Base-by-base conservation (phyloP, 2,113 vertebrate genomes). In the Bettongia penicillata region DNA sequence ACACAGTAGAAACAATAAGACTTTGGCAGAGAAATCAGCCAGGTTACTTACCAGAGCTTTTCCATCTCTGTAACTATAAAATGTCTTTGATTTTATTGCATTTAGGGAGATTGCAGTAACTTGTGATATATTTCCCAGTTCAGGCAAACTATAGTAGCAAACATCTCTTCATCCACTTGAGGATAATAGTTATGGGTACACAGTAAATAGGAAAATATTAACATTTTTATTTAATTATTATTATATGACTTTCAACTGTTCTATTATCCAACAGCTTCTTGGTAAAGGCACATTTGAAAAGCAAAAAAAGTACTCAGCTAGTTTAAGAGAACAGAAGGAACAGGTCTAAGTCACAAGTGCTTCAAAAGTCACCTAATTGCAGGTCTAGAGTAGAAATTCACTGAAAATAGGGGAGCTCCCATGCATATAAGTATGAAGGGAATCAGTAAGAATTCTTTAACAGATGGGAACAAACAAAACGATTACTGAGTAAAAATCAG, bases 161-260 rank as follows among this genome's bases (percentile, higher is more conserved):
- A 8, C 84, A 24, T 0, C 77, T 92, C 8, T 90, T 95, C 95
- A 47, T 0, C 7, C 47, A 90, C 49, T 12, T 84, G 91, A 48
- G 10, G n/a, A 90, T 50, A 68, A 51, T 47, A 95, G 53, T 95
- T 90, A 10, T 94, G 1, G 8, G 1, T 61, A 77, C 12, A 48
- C 8, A 89, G 89, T 26, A 22, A 8, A 84, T 84, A 43, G 16
- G 37, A 93, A 84, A 94, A 91, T 93, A 4, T 31, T 68, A 93
- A 19, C 5, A 3, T 16, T 90, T 92, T 91, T 61, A 55, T 91
- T 0, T 26, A 91, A 57, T 49, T 89, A 84, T 53, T 0, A 55
- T 43, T 84, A 91, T 50, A 48, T 43, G 48, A 91, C 52, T 96
- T 95, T 51, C 94, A 94, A 93, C 10, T 57, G 0, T 77, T 93